Percentiles rank a stretch among this genome's conserved stretches.
Evolutionary conservation across 2,888 invertebrate species (phyloP).

Genomic region (Erannis defoliaria): DNA sequence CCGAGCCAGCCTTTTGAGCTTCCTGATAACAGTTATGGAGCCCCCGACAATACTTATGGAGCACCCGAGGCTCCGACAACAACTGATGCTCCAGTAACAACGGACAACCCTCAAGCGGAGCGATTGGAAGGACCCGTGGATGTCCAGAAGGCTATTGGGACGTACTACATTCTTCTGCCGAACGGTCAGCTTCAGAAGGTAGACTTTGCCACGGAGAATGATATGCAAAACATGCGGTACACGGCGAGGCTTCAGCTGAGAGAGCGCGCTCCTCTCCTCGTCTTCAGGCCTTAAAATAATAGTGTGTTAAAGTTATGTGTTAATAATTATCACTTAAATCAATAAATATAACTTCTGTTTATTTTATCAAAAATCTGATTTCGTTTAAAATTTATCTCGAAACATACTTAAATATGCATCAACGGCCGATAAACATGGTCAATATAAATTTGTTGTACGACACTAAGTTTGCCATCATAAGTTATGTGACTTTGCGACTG

Average conservation of each 20-base stretch:
- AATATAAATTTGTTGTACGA: too few species aligned
- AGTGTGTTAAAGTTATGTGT: not conserved
- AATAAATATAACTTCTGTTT: constrained; percentile 13
- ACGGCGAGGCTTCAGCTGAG: constrained; percentile 86
- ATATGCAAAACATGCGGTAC: constrained; percentile 86
- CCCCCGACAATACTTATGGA: constrained; percentile 67
- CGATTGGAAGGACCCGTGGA: constrained; percentile 73
- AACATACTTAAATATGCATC: too few species aligned
- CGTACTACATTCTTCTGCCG: constrained; percentile 88
- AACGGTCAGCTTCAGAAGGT: constrained; percentile 88
- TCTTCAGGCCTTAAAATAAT: constrained; percentile 63
- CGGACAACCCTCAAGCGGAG: constrained; percentile 73
- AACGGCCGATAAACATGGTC: too few species aligned
- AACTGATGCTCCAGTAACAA: constrained; percentile 65
- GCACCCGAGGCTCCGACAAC: constrained; percentile 69
- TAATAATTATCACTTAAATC: not conserved
- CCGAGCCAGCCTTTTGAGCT: constrained; percentile 74
- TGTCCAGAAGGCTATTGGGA: constrained; percentile 82
- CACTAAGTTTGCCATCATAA: too few species aligned
- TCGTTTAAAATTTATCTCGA: too few species aligned
- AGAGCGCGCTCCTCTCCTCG: constrained; percentile 68
- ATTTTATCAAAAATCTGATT: not conserved
- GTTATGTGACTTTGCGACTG: too few species aligned
- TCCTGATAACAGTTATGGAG: constrained; percentile 69
- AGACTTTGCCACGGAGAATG: constrained; percentile 83